Evolutionary conservation across 2,888 invertebrate species (phyloP), one percentile per base, ranked within the genome.

Genomic region (Morpho deidamia): DNA sequence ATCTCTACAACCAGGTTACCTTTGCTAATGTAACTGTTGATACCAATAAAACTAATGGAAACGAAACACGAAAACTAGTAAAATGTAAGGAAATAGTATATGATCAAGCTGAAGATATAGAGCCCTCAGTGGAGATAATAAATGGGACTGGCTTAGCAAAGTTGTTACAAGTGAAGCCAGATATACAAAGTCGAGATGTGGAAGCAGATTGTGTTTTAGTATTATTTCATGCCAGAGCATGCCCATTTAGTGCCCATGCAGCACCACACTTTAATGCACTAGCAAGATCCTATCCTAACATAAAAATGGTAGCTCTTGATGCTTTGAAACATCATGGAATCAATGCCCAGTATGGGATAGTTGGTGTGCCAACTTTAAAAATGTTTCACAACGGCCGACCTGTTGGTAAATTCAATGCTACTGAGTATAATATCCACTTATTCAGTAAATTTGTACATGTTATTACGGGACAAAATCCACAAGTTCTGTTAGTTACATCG

Each of bases 251-350:
- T 69, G 95, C 96, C 11, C 92, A 94, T 73, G 95, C 97, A 7
- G 98, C 97, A 1, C 96, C 96, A 7, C 93, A 96, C 74, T 97
- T 94, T 70, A 99, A 99, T 89, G 96, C 97, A 0, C 78, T 99
- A 32, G 95, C 97, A 1, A 90, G 96, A 69, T 93, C 95, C 4
- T 99, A 96, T 81, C 96, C 97, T 1, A 93, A 94, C 66, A 90
- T 99, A 0, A 95, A 95, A 82, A 92, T 97, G 78, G 94, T 97
- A 8, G 98, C 96, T 2, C 93, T 99, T 11, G 97, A 99, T 90
- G 97, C 97, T 1, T 91, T 95, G 65, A 93, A 93, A 72, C 93
- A 95, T 69, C 94, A 94, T 71, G 93, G 95, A 58, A 95, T 97
- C 47, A 97, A 97, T 82, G 95, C 97, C 0, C 96, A 97, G 67